Conservation (phyloP, 2,113 vertebrate species). For the Zingel zingel region DNA sequence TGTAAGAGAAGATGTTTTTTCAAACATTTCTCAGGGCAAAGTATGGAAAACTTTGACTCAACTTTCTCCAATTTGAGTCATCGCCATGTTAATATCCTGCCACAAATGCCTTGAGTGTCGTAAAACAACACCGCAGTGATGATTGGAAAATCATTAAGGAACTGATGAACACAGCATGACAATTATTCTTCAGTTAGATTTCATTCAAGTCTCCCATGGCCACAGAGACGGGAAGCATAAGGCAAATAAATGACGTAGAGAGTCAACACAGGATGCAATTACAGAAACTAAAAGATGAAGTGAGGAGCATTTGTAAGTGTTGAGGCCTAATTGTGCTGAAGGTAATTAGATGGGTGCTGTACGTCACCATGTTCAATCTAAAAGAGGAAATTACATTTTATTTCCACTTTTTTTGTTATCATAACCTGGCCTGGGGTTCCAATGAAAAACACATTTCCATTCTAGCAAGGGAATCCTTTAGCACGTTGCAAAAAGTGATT, state of each 20-base stretch:
- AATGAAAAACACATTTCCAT: constrained; percentile 34
- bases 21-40: background rate
- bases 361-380: constrained; percentile 7
- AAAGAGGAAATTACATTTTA: constrained; percentile 43
- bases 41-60: background rate
- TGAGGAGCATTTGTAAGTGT: background rate
- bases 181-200: constrained; percentile 58
- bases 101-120: constrained; percentile 49
- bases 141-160: constrained; percentile 67
- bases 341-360: constrained; percentile 43
- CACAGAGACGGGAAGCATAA: constrained; percentile 13
- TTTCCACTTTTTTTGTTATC: constrained; percentile 37
- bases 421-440: constrained; percentile 41
- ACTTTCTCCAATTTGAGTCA: constrained; percentile 41
- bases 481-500: constrained; percentile 7
- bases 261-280: constrained; percentile 35
- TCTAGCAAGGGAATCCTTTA: constrained; percentile 15
- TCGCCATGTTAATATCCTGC: constrained; percentile 67
- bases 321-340: constrained; percentile 26
- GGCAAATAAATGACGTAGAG: constrained; percentile 23
- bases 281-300: constrained; percentile 25
- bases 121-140: constrained; percentile 38
- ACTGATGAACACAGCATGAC: constrained; percentile 57
- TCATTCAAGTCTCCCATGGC: constrained; percentile 52
- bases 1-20: constrained; percentile 4